Conservation (phyloP, 2,888 invertebrate species). For the Scaeva pyrastri region DNA sequence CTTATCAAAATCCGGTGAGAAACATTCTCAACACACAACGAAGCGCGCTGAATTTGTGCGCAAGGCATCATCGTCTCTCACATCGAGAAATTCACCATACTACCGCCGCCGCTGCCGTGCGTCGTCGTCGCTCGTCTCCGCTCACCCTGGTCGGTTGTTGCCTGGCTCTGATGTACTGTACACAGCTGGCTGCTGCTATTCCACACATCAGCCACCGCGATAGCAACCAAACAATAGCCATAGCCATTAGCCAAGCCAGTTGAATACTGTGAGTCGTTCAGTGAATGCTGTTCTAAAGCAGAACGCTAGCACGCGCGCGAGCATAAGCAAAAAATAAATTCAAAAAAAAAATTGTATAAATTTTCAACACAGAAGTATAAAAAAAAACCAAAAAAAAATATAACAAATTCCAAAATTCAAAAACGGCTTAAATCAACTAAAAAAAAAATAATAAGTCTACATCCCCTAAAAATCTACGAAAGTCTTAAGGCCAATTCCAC, state of each 20-base stretch:
- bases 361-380: background rate
- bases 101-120: conserved; percentile 9
- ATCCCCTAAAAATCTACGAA: background rate
- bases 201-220: conserved; percentile 29
- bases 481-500: background rate
- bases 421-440: conserved; percentile 33
- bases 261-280: conserved; percentile 74
- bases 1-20: too few species aligned
- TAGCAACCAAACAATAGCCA: conserved; percentile 26
- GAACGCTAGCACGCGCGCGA: conserved; percentile 75
- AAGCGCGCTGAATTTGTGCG: too few species aligned
- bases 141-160: background rate
- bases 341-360: too few species aligned
- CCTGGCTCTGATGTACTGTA: too few species aligned
- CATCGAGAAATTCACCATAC: conserved; percentile 49
- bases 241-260: conserved; percentile 41
- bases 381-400: conserved; percentile 29
- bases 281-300: conserved; percentile 71
- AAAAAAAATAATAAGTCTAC: conserved; percentile 15
- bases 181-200: conserved; percentile 8
- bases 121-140: background rate
- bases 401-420: conserved; percentile 40
- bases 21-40: too few species aligned
- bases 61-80: too few species aligned
- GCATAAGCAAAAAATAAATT: conserved; percentile 43